These are phyloP conservation scores for Phortica variegata DNA, from an alignment of 1,140 invertebrate genomes.

Conservation along the genomic window DNA sequence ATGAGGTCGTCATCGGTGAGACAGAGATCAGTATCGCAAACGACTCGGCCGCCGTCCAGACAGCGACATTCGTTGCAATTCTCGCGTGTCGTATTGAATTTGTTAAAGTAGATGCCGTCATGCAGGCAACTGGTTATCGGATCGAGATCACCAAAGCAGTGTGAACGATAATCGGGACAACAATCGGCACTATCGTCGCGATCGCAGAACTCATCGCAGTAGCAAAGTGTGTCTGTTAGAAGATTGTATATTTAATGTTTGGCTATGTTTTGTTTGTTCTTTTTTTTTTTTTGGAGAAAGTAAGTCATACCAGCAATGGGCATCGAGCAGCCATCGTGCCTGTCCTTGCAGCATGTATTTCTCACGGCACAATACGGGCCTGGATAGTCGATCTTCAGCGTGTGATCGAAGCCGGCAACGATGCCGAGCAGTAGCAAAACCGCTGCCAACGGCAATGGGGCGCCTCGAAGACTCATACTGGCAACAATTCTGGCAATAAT, in stretches of 20 bases:
- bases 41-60: constrained; percentile 59
- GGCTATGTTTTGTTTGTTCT: not conserved
- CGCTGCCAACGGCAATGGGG: constrained; percentile 19
- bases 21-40: constrained; percentile 74
- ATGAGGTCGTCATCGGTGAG: constrained; percentile 71
- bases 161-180: constrained; percentile 81
- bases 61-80: constrained; percentile 83
- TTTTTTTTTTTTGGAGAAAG: not conserved
- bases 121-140: constrained; percentile 37
- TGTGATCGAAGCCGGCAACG: constrained; percentile 35
- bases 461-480: no score
- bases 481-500: no score
- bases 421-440: constrained; percentile 21
- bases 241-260: not conserved
- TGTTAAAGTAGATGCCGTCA: constrained; percentile 40
- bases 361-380: constrained; percentile 47
- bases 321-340: constrained; percentile 73
- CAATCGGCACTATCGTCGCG: constrained; percentile 69
- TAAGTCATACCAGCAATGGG: constrained; percentile 64
- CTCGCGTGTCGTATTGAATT: constrained; percentile 53
- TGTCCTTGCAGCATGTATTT: constrained; percentile 66
- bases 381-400: constrained; percentile 38
- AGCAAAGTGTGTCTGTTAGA: constrained; percentile 74
- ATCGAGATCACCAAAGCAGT: constrained; percentile 64
- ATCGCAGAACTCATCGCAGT: constrained; percentile 92